Evolutionary conservation across 2,113 vertebrate genomes (phyloP).

Genomic region (Ochotona princeps): DNA sequence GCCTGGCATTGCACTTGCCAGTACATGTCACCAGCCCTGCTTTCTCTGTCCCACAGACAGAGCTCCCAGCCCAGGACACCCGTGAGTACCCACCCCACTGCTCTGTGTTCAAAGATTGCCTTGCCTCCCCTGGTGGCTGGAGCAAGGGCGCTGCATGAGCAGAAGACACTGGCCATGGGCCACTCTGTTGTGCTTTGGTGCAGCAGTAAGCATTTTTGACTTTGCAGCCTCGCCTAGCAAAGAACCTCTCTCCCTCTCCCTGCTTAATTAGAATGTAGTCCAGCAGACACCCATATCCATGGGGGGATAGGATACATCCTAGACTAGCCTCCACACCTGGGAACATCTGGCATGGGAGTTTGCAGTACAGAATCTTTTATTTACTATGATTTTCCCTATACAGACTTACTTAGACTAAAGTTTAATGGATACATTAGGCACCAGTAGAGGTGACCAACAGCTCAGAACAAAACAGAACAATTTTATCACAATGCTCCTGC

Average conservation of each 20-base stretch:
- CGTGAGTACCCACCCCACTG: background rate
- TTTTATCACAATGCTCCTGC: background rate
- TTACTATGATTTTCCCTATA: background rate
- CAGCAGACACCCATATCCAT: too few relatives aligned
- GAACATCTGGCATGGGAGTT: background rate
- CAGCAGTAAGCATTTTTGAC: background rate
- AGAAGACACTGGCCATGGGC: background rate
- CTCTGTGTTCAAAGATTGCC: background rate
- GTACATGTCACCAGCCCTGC: accelerated
- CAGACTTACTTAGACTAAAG: background rate
- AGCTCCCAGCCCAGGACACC: background rate
- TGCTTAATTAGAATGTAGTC: background rate
- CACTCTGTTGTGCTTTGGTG: background rate
- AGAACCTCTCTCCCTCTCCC: background rate
- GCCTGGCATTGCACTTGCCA: too few relatives aligned
- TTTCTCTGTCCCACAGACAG: background rate
- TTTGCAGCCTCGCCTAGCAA: background rate
- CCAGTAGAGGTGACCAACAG: background rate
- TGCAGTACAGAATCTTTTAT: background rate
- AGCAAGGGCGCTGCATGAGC: too few relatives aligned
- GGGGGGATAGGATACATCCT: background rate
- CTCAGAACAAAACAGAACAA: background rate
- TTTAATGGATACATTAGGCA: background rate
- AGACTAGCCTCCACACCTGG: background rate
- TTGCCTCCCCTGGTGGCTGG: background rate